Base-by-base conservation (phyloP, 2,113 vertebrate species). In the Sigmodon hispidus region DNA sequence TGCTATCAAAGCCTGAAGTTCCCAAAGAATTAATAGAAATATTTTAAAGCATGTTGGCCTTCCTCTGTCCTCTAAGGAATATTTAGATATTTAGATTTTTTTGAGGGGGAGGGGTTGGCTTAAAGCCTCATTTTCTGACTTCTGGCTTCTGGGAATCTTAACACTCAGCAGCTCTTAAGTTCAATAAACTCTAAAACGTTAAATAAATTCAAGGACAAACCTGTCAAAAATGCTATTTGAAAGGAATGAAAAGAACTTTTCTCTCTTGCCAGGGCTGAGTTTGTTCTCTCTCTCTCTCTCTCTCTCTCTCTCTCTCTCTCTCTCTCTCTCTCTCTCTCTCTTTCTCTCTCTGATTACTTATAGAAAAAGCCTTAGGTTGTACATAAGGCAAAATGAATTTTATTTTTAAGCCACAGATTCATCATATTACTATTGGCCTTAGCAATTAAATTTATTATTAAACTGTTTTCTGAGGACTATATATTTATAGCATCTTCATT, bases 111-210 rank as follows among this genome's bases (percentile, higher is more conserved):
- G 59, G 7, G 55, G 87, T 67, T 90, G 73, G 43, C 77, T 84
- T 12, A 0, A 65, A 24, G 65, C 76, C 79, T 81, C 17, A 86
- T 11, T 36, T 94, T 96, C 84, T 59, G 91, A 16, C 1, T 79
- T 50, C 63, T 94, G 85, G 93, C 90, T 91, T 77, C 63, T 86
- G 22, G 76, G 69, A 96, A 63, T 90, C 31, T 70, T 85, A 96
- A 93, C 16, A 61, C 67, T 83, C 40, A 45, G 55, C 87, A 65
- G 69, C 43, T 96, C 43, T 75, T 55, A 94, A 94, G 45, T 87
- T 17, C 36, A 90, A 85, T 88, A 84, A 90, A 0, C 22, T 67
- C 69, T 81, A 90, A 61, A 67, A 26, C 84, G 36, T 50, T 72
- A 96, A 90, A 43, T 40, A 36, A 65, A 91, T 34, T 72, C n/a